Base-by-base conservation (phyloP, 1,140 invertebrate species). In the Daktulosphaira vitifoliae region DNA sequence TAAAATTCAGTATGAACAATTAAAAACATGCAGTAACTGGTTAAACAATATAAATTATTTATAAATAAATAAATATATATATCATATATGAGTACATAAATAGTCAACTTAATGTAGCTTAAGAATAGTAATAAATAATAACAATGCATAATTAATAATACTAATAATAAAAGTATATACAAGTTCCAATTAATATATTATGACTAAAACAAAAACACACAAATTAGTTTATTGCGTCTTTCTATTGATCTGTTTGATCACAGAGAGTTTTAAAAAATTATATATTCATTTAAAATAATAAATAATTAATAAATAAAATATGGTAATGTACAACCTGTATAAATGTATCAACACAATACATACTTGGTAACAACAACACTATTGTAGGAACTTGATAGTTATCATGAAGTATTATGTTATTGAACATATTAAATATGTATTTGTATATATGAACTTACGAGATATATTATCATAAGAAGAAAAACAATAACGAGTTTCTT, bases 191-290 rank as follows among this genome's bases (percentile, higher is more conserved):
- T n/a, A n/a, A 46, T 62, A 48, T 33, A 6, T 62, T 11, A 48
- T 23, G 56, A 62, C 46, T 48, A 37, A 62, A 66, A 52, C 33
- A 46, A 53, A 59, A 22, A 29, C 38, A 25, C 25, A 51, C 5
- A 33, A 33, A 33, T 50, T 51, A n/a, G 42, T 51, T 67, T 67
- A 62, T 65, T 62, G 46, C 49, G n/a, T 39, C 50, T 11, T 65
- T 20, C 48, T 42, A 11, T 22, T 48, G 48, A 38, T 42, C 44
- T 9, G 25, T 13, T 33, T 23, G 39, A 49, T 26, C 42, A 62
- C 44, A 59, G 48, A 49, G 44, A 59, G n/a, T 16, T 37, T 33
- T 56, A 29, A 42, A 48, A 59, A 59, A 48, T 56, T 59, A 66
- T 13, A 49, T 25, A 15, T 16, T 46, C 6, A 39, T 65, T 42